These are phyloP conservation scores for Macroramphosus scolopax DNA, from an alignment of 2,797 vertebrate genomes.

Conservation along the genomic window DNA sequence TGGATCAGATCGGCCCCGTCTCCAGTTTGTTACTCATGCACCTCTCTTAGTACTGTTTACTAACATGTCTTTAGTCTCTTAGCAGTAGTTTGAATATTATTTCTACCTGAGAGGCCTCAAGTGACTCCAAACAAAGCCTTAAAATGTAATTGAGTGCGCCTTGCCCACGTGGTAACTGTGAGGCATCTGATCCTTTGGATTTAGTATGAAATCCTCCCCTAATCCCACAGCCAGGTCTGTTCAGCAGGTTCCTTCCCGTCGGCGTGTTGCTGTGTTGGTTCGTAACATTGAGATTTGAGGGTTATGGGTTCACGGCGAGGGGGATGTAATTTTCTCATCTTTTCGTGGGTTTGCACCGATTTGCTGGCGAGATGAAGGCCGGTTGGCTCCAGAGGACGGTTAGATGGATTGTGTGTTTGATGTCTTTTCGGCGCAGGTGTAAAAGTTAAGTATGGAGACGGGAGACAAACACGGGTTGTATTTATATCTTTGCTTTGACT, in stretches of 20 bases:
- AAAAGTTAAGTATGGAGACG: constrained; percentile 71
- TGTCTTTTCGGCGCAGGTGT: constrained; percentile 72
- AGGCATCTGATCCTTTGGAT: constrained; percentile 63
- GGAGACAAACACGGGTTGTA: background rate
- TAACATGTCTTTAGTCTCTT: background rate
- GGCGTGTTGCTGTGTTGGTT: constrained; percentile 8
- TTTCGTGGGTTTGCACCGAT: background rate
- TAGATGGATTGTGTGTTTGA: constrained; percentile 72
- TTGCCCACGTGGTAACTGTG: constrained; percentile 48
- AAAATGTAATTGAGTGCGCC: constrained; percentile 16
- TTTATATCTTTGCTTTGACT: background rate
- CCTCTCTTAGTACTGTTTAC: too few relatives aligned
- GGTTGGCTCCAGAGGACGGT: constrained; percentile 70
- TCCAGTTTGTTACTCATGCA: too few relatives aligned
- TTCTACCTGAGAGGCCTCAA: background rate
- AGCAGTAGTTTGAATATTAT: background rate
- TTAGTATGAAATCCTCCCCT: constrained; percentile 74
- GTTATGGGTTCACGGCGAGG: constrained; percentile 22
- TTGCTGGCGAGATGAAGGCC: constrained; percentile 56
- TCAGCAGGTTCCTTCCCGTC: constrained; percentile 16
- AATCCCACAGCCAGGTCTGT: constrained; percentile 64
- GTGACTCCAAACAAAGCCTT: background rate
- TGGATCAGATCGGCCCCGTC: too few relatives aligned
- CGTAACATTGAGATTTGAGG: constrained; percentile 2
- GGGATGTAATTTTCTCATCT: background rate